Evolutionary conservation across 1,140 invertebrate species (phyloP), one percentile per base, ranked within the genome.

Genomic region (Ceratina japonica): DNA sequence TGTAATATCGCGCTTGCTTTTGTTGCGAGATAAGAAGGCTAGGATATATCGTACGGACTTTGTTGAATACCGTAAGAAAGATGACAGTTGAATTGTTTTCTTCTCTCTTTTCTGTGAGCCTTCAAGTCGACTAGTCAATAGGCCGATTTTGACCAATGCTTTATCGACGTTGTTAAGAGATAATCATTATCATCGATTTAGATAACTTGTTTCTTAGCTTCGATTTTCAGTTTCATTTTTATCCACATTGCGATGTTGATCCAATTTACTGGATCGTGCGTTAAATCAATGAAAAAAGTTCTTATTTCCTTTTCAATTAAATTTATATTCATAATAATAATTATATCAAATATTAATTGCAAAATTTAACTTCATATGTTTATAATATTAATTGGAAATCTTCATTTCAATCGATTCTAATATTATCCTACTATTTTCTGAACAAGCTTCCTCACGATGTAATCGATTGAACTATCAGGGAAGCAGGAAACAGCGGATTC

Each of bases 11-110:
- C 75, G 56, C 66, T 63, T 73, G 71, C 74, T 71, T 77, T 75
- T 54, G 24, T 63, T 64, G 56, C 56, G 64, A 75, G 83, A 86
- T 86, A 87, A 87, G 81, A 69, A 75, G 56, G 54, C 65, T n/a
- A 58, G 76, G 76, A 86, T 83, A 84, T 76, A 83, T 68, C 63
- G 62, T 66, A 18, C 61, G 58, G 56, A 27, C 52, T 18, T 51
- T 56, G 51, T 4, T 66, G 72, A 56, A 68, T 63, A 79, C n/a
- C 24, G 18, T n/a, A 3, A n/a, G n/a, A 56, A 51, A 27, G 73
- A 74, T 31, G 76, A 73, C 74, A 49, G 31, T 37, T 74, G 1
- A 31, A 27, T 10, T 20, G 63, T 49, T 18, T 54, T 66, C n/a
- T 12, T 10, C 27, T n/a, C 22, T 51, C 44, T 27, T 27, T 3